These are phyloP conservation scores for Sebastolobus alascanus DNA, from an alignment of 2,797 vertebrate species.

Conservation along the genomic window DNA sequence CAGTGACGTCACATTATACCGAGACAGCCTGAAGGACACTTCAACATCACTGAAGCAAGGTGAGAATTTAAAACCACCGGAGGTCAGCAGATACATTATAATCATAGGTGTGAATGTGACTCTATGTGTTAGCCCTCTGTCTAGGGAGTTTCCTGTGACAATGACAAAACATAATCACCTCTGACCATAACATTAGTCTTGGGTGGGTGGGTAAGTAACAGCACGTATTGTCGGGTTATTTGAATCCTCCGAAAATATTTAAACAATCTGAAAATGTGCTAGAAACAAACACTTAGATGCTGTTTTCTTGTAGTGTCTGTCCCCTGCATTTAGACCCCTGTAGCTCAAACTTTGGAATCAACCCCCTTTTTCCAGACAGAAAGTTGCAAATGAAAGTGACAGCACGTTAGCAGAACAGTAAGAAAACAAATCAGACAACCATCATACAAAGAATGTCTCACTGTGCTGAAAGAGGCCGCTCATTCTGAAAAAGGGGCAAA, in stretches of 20 bases:
- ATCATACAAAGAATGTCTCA: conserved; percentile 67
- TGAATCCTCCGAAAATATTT: conserved; percentile 9
- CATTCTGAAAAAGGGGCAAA: conserved; percentile 75
- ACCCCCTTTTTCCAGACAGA: not conserved
- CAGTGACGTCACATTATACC: not conserved
- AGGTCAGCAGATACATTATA: not conserved
- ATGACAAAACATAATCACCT: not conserved
- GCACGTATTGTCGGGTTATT: not conserved
- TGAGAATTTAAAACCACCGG: not conserved
- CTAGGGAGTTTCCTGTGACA: not conserved
- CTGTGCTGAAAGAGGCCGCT: conserved; percentile 74
- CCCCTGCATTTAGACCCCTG: not conserved
- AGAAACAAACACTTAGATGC: not conserved
- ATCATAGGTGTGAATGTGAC: not conserved
- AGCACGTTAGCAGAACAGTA: conserved; percentile 34
- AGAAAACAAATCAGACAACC: conserved; percentile 58
- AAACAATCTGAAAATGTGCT: not conserved
- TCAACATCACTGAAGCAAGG: not conserved
- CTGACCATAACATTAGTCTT: not conserved
- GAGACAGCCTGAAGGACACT: not conserved
- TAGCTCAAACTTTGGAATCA: not conserved
- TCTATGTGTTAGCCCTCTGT: not conserved
- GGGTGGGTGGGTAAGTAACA: not conserved
- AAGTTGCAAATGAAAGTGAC: conserved; percentile 52
- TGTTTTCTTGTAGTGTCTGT: not conserved